phyloP scores from a whole-genome alignment of 2,113 vertebrate genomes.

The Pluvianellus socialis region DNA sequence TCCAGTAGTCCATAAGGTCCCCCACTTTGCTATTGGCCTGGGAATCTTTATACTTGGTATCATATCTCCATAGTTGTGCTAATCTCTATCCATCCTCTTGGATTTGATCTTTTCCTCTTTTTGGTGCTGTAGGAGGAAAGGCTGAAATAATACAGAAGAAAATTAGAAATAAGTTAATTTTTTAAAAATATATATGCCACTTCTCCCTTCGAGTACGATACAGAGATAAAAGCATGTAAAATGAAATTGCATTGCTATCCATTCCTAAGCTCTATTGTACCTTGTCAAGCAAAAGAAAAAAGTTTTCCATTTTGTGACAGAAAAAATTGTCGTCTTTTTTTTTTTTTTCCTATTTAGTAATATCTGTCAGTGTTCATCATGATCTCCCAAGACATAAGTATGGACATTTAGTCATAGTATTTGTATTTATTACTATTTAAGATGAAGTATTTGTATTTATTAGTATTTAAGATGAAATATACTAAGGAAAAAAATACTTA shows the following conservation, averaged over 20 bases:
- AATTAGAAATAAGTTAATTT: background rate
- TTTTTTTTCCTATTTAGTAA: background rate
- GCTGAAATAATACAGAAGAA: background rate
- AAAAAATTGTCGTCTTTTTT: background rate
- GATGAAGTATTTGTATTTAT: background rate
- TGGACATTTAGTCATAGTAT: background rate
- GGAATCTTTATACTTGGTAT: background rate
- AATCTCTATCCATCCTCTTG: background rate
- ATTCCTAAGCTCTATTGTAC: background rate
- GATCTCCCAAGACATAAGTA: background rate
- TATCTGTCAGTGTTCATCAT: background rate
- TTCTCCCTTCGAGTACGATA: background rate
- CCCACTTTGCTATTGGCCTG: background rate
- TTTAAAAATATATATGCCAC: background rate
- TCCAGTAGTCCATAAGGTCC: rapidly evolving
- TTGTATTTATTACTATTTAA: background rate
- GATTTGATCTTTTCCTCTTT: background rate
- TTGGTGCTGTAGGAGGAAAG: background rate
- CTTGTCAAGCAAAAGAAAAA: background rate
- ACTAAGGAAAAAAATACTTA: background rate
- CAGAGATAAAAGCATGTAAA: background rate
- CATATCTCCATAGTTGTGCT: background rate
- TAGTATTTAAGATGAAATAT: background rate
- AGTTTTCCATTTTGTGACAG: background rate
- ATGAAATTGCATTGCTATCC: background rate